Evolutionary conservation across 2,888 invertebrate genomes (phyloP).

Genomic region (Clivina fossor): DNA sequence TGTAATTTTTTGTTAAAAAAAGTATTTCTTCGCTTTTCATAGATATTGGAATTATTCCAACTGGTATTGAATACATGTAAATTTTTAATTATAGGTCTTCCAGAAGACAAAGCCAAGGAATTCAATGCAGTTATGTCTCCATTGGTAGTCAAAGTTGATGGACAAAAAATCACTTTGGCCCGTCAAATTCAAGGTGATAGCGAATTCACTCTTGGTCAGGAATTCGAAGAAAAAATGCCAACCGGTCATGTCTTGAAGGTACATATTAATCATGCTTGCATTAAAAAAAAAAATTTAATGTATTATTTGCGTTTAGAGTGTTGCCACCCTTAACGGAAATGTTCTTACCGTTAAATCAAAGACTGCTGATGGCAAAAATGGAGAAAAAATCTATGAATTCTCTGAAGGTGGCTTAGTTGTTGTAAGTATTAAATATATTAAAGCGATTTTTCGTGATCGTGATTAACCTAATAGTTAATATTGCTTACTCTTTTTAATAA

Average conservation of each 20-base stretch:
- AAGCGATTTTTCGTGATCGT: not conserved
- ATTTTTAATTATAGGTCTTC: constrained; percentile 16
- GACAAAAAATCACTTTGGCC: constrained; percentile 21
- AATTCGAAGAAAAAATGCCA: constrained; percentile 33
- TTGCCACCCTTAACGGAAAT: constrained; percentile 18
- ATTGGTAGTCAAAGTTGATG: constrained; percentile 21
- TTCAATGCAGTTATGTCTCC: constrained; percentile 15
- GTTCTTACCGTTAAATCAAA: constrained; percentile 13
- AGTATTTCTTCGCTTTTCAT: not conserved
- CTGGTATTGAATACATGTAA: not conserved
- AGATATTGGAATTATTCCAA: not conserved
- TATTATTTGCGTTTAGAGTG: constrained; percentile 5
- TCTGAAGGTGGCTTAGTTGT: constrained; percentile 21
- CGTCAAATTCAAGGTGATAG: constrained; percentile 28
- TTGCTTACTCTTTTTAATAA: not conserved
- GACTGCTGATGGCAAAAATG: constrained; percentile 23
- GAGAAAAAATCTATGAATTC: constrained; percentile 31
- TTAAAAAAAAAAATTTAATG: not conserved
- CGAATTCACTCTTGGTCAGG: constrained; percentile 23
- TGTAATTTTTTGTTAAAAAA: not conserved
- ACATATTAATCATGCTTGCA: not conserved
- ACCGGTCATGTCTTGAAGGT: constrained; percentile 27
- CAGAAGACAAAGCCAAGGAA: constrained; percentile 25
- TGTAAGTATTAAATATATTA: constrained; percentile 13
- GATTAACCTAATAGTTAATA: too few species aligned